Conservation (phyloP, 1,140 invertebrate genomes). For the Araneus ventricosus region DNA sequence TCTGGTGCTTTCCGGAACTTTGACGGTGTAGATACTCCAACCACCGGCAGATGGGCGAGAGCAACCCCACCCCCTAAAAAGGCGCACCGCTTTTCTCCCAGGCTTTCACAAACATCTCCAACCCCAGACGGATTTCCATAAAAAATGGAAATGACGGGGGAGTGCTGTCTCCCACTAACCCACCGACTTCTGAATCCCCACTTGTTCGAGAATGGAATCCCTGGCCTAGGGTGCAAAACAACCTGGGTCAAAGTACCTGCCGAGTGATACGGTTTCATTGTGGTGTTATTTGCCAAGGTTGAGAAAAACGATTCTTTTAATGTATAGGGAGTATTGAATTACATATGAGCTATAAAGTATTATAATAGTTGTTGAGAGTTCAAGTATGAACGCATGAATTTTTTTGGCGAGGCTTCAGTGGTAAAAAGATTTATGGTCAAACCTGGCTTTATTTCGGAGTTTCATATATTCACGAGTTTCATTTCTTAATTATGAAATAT, state of each 20-base stretch:
- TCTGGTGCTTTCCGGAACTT: neutral
- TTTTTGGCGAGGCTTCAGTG: too few relatives aligned
- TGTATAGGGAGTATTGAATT: too few relatives aligned
- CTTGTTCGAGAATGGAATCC: neutral
- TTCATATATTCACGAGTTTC: too few relatives aligned
- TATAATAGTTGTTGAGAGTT: too few relatives aligned
- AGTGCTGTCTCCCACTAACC: neutral
- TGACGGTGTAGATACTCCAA: constrained; percentile 6
- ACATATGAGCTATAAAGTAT: too few relatives aligned
- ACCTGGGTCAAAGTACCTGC: neutral
- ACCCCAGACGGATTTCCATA: neutral
- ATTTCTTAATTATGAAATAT: too few relatives aligned
- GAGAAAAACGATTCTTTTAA: too few relatives aligned
- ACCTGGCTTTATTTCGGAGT: too few relatives aligned
- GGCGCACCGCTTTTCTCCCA: neutral
- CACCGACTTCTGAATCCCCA: neutral
- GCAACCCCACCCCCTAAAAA: neutral
- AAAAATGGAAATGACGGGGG: neutral
- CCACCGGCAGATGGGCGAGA: neutral
- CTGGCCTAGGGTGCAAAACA: neutral
- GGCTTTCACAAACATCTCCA: neutral
- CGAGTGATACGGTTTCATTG: too few relatives aligned
- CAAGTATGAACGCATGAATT: too few relatives aligned
- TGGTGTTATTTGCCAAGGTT: too few relatives aligned
- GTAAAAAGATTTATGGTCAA: too few relatives aligned